Base-by-base conservation (phyloP, 2,797 vertebrate genomes). In the Perodicticus potto region DNA sequence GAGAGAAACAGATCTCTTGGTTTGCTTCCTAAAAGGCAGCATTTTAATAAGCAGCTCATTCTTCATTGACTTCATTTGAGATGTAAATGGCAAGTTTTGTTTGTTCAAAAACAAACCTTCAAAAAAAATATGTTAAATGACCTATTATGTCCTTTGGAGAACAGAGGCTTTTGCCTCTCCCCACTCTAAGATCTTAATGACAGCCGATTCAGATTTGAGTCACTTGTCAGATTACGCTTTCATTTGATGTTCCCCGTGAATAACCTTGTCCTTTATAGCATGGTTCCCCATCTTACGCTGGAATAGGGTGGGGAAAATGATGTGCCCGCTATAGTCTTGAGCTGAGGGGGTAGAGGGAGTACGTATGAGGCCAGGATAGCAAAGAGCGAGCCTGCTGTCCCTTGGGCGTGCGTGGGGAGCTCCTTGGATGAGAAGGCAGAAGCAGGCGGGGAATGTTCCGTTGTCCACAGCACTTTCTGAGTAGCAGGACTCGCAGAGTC, bases 41-140 rank as follows among this genome's bases (percentile, higher is more conserved):
- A 45, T 93, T 98, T 96, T 96, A 97, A 97, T 96, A 97, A 96
- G 95, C 96, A 95, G 81, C 91, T 98, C 95, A 85, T 97, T 97
- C 96, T 97, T 95, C 72, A 65, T 91, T 86, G 92, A 29, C 69
- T 97, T 82, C 90, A 76, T 95, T 77, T 94, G 97, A 96, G 95
- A 97, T 53, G 77, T 97, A 96, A 97, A 98, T 97, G 96, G 96
- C 14, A 43, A 96, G 72, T 98, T 98, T 97, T 97, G 97, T 98
- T 93, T 97, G 96, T 96, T 98, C 95, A 97, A 45, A 45, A 45
- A 45, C 45, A 45, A 45, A 45, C 95, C 95, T 97, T 97, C 97
- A 92, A 82, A 97, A 97, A 87, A 96, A 96, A 94, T 95, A 84
- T 95, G 94, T 97, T 97, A 97, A 97, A 97, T 95, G 67, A 98